Base-by-base conservation (phyloP, 1,140 invertebrate genomes). In the Samia ricini region DNA sequence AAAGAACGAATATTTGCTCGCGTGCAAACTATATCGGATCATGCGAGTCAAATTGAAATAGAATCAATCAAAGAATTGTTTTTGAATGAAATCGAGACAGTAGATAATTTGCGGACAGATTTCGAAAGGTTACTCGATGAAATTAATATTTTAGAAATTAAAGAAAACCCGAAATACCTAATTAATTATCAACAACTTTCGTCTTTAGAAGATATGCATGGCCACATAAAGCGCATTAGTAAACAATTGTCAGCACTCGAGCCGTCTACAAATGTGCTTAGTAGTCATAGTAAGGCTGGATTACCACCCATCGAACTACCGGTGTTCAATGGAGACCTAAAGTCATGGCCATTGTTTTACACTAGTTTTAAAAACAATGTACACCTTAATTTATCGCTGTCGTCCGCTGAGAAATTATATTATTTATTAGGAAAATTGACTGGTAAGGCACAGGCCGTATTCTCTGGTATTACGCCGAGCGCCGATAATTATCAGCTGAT, bases 401-500 rank as follows among this genome's bases (percentile, higher is more conserved):
- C 52, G 19, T 21, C 19, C 4, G 19, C 52, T 1, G 61, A 63
- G 26, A 56, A 36, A 21, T 36, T 63, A 26, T 42, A 56, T 26
- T 63, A 63, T 29, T 29, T 63, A 19, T 29, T 56, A 7, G 24
- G 61, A 21, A 63, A 57, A 49, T 20, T 63, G 5, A 51, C 21
- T 10, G 55, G 61, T n/a, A 56, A 56, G 18, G 61, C 61, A 4
- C 23, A 50, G 21, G 21, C 23, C 23, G 21, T 62, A 26, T 33
- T 52, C 19, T 21, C 64, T 22, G 36, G 60, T 7, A 64, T 64
- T 21, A 58, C 48, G n/a, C 63, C 63, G 2, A 23, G 54, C 42
- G 59, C 42, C 15, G 64, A 66, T 29, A 66, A 66, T 59, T 66
- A 66, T 33, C 15, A 42, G 19, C 21, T 61, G 2, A 66, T 66